Base-by-base conservation (phyloP, 2,797 vertebrate species). In the Myotis myotis region DNA sequence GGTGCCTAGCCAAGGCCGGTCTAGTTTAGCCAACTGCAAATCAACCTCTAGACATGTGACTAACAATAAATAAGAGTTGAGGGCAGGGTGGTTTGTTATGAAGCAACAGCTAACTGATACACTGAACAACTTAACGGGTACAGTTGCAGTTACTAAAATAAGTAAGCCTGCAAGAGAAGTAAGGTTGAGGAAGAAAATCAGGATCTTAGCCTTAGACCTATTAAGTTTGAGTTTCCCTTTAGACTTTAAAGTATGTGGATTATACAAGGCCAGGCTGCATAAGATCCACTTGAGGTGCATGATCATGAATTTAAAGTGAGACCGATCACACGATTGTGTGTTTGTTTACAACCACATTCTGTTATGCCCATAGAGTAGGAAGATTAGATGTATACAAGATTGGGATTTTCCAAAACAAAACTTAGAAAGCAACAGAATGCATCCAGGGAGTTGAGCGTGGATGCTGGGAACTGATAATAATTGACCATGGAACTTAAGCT, bases 211-310 rank as follows among this genome's bases (percentile, higher is more conserved):
- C 64, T 51, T 51, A 13, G 16, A n/a, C 12, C 70, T 62, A 75
- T 20, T 85, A 74, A 94, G 33, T 84, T 94, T 81, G 74, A 94
- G 30, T 80, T 94, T 64, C 60, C 30, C 13, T 71, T 75, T 64
- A 64, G 15, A 68, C 51, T 74, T 93, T 23, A 89, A 84, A n/a
- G n/a, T 36, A 12, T 49, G 7, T 22, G 13, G 4, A 36, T 22
- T 62, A 41, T 10, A 5, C 20, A 70, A 55, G 30, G 19, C 9
- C 9, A 8, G 4, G n/a, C 74, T 75, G 3, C 10, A 25, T 38
- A 4, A 70, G 9, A 15, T 12, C 71, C 76, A 55, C 62, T 38
- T 33, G 44, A 64, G 9, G 13, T 49, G 20, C 57, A 6, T 44
- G 17, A 66, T 66, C 38, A 38, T 23, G 7, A 78, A 72, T 74